Evolutionary conservation across 2,113 vertebrate genomes (phyloP).

Genomic region (Ovis canadensis): DNA sequence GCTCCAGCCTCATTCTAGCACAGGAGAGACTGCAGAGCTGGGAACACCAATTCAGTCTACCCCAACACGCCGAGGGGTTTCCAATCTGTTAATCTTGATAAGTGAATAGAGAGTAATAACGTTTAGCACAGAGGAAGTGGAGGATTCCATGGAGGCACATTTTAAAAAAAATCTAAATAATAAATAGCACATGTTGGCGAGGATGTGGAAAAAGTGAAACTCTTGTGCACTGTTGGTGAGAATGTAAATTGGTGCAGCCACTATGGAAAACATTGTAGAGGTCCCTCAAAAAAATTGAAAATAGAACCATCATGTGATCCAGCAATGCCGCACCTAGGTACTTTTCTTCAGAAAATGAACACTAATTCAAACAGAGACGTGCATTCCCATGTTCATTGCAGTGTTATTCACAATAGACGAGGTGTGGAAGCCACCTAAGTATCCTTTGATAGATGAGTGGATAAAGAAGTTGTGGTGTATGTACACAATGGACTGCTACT

Average conservation of each 20-base stretch:
- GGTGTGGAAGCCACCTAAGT: neutral
- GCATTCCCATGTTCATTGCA: neutral
- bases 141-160: neutral
- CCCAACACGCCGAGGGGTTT: neutral
- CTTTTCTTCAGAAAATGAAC: neutral
- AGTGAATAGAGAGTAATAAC: neutral
- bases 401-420: neutral
- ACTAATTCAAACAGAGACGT: neutral
- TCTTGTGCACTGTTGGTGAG: neutral
- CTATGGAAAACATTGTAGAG: neutral
- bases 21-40: neutral
- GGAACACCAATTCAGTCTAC: neutral
- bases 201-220: neutral
- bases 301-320: no score
- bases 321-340: neutral
- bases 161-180: neutral
- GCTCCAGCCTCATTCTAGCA: neutral
- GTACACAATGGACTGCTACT: neutral
- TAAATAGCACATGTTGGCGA: neutral
- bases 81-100: neutral
- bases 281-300: neutral
- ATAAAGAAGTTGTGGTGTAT: neutral
- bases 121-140: neutral
- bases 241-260: neutral
- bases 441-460: neutral